A percentile compares a stretch with the other conserved stretches of the same genome.
Conservation (phyloP, 2,797 vertebrate genomes). For the Geotrypetes seraphini region DNA sequence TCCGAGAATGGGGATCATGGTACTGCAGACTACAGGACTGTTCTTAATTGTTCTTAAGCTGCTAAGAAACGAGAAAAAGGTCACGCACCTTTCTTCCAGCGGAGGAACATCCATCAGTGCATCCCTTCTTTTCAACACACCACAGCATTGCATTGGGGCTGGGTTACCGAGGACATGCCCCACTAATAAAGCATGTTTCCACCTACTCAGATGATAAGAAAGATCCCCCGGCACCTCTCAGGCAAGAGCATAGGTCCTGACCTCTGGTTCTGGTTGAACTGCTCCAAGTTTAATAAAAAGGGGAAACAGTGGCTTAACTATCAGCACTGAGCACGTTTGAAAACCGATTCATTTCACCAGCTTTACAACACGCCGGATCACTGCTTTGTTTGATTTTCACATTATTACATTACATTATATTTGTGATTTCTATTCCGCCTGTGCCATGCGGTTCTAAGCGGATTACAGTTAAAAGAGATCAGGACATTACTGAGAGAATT, state of each 20-base stretch:
- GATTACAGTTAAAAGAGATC: too few relatives aligned
- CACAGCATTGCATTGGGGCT: neutral
- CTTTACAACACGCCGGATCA: too few relatives aligned
- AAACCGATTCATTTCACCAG: too few relatives aligned
- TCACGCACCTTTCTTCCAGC: slow-evolving; percentile 6
- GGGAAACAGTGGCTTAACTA: neutral
- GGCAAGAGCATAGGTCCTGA: neutral
- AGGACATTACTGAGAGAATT: too few relatives aligned
- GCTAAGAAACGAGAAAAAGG: neutral
- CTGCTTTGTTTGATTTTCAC: too few relatives aligned
- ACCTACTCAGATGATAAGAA: neutral
- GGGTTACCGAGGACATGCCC: neutral
- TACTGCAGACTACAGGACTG: slow-evolving; percentile 2
- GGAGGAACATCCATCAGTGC: neutral
- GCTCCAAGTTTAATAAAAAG: neutral
- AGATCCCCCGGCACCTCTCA: neutral
- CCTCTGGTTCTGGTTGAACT: neutral
- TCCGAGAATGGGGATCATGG: too few relatives aligned
- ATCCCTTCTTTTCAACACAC: neutral
- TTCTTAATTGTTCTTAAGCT: neutral
- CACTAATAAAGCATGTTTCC: neutral
- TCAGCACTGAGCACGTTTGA: too few relatives aligned
- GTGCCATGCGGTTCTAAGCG: too few relatives aligned
- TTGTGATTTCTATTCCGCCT: too few relatives aligned
- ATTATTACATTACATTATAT: too few relatives aligned